These are phyloP conservation scores for Yponomeuta cagnagella DNA, from an alignment of 2,888 invertebrate genomes.

Conservation along the genomic window DNA sequence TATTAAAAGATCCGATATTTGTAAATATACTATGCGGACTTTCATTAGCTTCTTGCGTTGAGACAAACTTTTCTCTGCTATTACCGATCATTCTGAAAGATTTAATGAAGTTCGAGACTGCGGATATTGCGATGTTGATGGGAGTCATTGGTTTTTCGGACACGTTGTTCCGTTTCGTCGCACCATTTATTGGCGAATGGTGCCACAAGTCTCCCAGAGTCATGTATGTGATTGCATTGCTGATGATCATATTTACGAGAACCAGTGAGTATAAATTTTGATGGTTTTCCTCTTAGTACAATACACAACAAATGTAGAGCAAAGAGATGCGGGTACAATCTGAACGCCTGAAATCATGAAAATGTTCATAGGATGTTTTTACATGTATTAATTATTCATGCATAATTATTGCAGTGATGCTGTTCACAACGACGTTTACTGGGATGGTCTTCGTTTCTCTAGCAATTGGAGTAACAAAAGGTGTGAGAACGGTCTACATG, in stretches of 20 bases:
- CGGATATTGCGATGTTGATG: constrained; percentile 78
- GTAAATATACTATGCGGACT: constrained; percentile 81
- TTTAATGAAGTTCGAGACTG: constrained; percentile 73
- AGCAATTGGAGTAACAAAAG: constrained; percentile 80
- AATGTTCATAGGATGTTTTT: too few relatives aligned
- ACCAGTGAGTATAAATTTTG: constrained; percentile 70
- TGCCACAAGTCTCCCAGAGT: constrained; percentile 76
- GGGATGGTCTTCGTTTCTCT: constrained; percentile 70
- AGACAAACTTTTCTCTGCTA: constrained; percentile 80
- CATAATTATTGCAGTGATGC: constrained; percentile 53
- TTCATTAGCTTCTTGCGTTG: constrained; percentile 80
- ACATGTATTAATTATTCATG: too few relatives aligned
- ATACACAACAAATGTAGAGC: background rate
- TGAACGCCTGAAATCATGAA: too few relatives aligned
- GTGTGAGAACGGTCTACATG: constrained; percentile 81
- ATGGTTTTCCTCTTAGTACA: background rate
- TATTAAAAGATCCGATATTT: constrained; percentile 80
- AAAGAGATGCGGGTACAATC: background rate
- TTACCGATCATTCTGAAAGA: constrained; percentile 81
- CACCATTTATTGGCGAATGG: constrained; percentile 81
- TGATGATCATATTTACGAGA: constrained; percentile 76
- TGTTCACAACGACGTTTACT: constrained; percentile 56
- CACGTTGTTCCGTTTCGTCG: constrained; percentile 76
- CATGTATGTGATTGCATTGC: constrained; percentile 79
- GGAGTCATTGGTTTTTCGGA: constrained; percentile 76